Evolutionary conservation across 2,888 invertebrate genomes (phyloP).

Genomic region (Teinopalpus imperialis): DNA sequence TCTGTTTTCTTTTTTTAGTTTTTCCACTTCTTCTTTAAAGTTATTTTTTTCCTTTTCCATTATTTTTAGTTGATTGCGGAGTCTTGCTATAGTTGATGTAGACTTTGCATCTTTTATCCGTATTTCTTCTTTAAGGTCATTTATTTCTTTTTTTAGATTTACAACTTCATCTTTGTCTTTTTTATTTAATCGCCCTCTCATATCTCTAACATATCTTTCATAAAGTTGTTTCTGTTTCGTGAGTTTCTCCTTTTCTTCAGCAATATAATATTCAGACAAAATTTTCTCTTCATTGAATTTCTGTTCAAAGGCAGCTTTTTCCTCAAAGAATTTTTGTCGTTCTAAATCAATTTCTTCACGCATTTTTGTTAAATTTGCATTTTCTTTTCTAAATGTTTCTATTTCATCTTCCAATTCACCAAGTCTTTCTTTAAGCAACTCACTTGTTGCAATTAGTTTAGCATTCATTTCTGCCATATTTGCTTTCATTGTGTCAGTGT

Average conservation of each 20-base stretch:
- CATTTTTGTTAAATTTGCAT: constrained; percentile 72
- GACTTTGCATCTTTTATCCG: constrained; percentile 88
- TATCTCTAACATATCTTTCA: constrained; percentile 85
- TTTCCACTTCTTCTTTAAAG: constrained; percentile 85
- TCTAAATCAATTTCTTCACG: constrained; percentile 84
- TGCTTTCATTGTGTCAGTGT: constrained; percentile 53
- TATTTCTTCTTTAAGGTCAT: constrained; percentile 84
- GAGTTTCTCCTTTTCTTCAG: constrained; percentile 86
- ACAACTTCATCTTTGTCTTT: constrained; percentile 87
- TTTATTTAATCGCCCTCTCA: constrained; percentile 84
- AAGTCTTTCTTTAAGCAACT: constrained; percentile 83
- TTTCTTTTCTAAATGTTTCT: constrained; percentile 77
- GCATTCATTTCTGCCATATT: constrained; percentile 71
- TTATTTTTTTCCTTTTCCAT: constrained; percentile 86
- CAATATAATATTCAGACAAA: constrained; percentile 83
- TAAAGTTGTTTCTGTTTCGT: constrained; percentile 84
- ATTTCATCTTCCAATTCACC: constrained; percentile 85
- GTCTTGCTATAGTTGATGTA: constrained; percentile 86
- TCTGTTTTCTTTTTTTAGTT: constrained; percentile 85
- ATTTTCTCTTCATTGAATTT: constrained; percentile 85
- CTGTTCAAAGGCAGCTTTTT: constrained; percentile 81
- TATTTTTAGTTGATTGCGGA: constrained; percentile 87
- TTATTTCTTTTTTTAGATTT: constrained; percentile 84
- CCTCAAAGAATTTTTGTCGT: constrained; percentile 83
- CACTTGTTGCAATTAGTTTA: constrained; percentile 79